Base-by-base conservation (phyloP, 2,888 invertebrate species). In the Orthosia cruda region DNA sequence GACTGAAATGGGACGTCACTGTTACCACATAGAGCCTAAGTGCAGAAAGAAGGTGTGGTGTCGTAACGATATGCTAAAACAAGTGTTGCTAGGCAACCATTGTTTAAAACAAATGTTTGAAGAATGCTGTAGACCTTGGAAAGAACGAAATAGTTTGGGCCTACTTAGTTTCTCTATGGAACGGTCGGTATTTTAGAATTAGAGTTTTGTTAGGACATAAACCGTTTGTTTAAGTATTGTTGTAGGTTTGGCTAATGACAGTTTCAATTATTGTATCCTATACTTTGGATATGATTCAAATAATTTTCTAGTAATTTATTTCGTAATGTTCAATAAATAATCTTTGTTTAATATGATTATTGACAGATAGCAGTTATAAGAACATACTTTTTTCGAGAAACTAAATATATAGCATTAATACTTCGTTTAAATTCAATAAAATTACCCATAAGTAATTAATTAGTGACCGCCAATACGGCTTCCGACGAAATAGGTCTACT, bases 1-100 rank as follows among this genome's bases (percentile, higher is more conserved):
- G 96, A 93, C 92, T 95, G 95, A 95, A 96, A 93, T 96, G 91
- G 95, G 95, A 94, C 95, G 94, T 90, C 92, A 90, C 90, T 88
- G 91, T 95, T 95, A 95, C 96, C 93, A 95, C 95, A 95, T 93
- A 94, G 95, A 93, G 92, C 93, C 93, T 95, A 94, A 94, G 92
- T 94, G 93, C 91, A 93, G 93, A 92, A 95, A 95, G 93, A 94
- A 94, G 95, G 93, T 92, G 91, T 88, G 91, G 91, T 94, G 92
- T 91, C 88, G 94, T 92, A 94, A 94, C 88, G 78, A 88, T 83
- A 89, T 91, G 89, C 89, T 88, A 91, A 90, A 92, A 86, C 75
- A 77, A 74, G 85, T 80, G 93, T 94, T 93, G 89, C 93, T 90
- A 92, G 77, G 93, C 86, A 77, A 88, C 88, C 66, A 84, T 77